Conservation (phyloP, 2,797 vertebrate species). For the Ciconia nigra region DNA sequence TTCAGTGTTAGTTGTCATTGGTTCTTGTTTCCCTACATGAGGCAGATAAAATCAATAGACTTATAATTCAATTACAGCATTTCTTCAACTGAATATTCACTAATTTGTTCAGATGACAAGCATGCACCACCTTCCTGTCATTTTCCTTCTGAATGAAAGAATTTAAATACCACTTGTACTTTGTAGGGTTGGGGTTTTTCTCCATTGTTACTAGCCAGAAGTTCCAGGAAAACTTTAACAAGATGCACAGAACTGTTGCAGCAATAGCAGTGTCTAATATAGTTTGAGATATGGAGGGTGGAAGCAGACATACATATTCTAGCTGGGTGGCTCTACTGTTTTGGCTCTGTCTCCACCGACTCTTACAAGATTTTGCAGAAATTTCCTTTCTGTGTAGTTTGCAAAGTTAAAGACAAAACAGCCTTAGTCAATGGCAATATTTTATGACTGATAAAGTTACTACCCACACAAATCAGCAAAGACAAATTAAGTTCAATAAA, state of each 20-base stretch:
- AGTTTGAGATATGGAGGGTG: neutral
- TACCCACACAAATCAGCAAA: neutral
- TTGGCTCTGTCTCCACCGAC: neutral
- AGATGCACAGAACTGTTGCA: neutral
- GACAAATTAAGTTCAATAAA: neutral
- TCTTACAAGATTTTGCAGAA: neutral
- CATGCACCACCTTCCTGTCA: neutral
- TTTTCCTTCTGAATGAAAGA: neutral
- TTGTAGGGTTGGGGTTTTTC: rapidly evolving
- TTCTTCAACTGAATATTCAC: neutral
- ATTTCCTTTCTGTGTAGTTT: neutral
- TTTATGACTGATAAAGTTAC: neutral
- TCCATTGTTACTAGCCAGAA: neutral
- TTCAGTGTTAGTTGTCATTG: neutral
- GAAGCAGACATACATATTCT: neutral
- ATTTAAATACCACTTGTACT: neutral
- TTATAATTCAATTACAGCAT: neutral
- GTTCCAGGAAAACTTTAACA: neutral
- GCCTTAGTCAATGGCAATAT: neutral
- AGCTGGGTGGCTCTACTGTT: neutral
- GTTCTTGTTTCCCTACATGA: neutral
- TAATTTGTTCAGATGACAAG: neutral
- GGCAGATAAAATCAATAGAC: neutral
- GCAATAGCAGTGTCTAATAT: neutral
- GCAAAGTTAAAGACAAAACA: neutral